Base-by-base conservation (phyloP, 2,888 invertebrate species). In the Zele albiditarsus region DNA sequence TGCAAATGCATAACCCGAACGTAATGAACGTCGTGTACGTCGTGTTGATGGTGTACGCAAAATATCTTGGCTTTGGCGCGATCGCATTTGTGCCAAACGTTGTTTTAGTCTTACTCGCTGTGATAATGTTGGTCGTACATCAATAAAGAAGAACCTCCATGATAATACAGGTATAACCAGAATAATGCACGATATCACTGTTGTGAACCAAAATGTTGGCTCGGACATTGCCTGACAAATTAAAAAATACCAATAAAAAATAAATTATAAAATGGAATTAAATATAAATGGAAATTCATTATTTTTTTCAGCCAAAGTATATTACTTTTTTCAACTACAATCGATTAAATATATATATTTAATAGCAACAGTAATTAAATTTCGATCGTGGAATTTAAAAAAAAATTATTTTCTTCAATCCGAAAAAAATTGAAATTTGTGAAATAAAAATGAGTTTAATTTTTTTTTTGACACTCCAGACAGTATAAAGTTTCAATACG, bases 1-100 rank as follows among this genome's bases (percentile, higher is more conserved):
- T 74, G 99, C 97, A 91, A 99, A 99, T 12, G 99, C 99, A 91
- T 99, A 98, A 74, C 99, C 98, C 14, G 98, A 98, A 74, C 98
- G 94, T 79, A 98, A 93, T 38, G 97, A 98, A 84, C 97, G 94
- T 49, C 98, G 92, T 76, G 96, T 96, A 84, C 97, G 93, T 76
- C 97, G 93, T 0, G 97, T 95, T 67, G 97, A 96, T 38, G 97
- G 95, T 78, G 96, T 96, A 81, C 97, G 93, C 77, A 95, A 91
- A 73, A 95, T 94, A 85, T 95, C 94, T 82, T 95, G 94, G 79
- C 95, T 95, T 82, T 94, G 93, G 62, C 94, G 91, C 5, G 93
- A 92, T 68, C 94, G 91, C 81, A 92, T 91, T 89, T 90, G 94
- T 84, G 94, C 94, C 89, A 92, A 92, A 84, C 93, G 91, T 89